These are phyloP conservation scores for Echeneis naucrates DNA, from an alignment of 2,797 vertebrate genomes.

Conservation along the genomic window DNA sequence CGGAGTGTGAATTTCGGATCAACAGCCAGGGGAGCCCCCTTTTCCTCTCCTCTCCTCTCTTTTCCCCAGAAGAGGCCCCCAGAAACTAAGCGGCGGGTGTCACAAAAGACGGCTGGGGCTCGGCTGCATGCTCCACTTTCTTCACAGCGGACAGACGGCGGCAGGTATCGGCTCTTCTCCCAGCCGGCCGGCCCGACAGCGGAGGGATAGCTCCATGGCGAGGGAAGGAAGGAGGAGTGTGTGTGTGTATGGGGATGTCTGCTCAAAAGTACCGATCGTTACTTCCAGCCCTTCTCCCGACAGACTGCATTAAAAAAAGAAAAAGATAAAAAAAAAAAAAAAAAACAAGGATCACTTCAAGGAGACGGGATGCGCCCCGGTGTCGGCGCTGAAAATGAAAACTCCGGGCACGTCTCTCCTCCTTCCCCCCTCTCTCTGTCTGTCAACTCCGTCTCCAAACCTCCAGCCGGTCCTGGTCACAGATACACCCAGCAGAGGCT, in stretches of 20 bases:
- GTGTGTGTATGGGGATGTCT: too few relatives aligned
- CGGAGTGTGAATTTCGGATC: slow-evolving; percentile 67
- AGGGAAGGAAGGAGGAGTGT: too few relatives aligned
- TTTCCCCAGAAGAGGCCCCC: slow-evolving; percentile 75
- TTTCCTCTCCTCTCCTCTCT: slow-evolving; percentile 28
- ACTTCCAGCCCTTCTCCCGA: slow-evolving; percentile 41
- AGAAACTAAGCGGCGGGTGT: slow-evolving; percentile 73
- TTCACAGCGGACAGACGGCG: slow-evolving; percentile 61
- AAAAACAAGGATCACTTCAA: slow-evolving; percentile 65
- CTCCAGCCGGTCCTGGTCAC: slow-evolving; percentile 61
- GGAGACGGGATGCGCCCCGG: slow-evolving; percentile 76
- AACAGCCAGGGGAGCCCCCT: slow-evolving; percentile 62
- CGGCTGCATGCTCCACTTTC: slow-evolving; percentile 77
- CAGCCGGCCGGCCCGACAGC: slow-evolving; percentile 65
- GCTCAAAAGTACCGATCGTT: slow-evolving; percentile 69
- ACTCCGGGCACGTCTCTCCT: slow-evolving; percentile 65
- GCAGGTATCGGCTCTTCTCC: slow-evolving; percentile 67
- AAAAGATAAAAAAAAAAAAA: slow-evolving; percentile 49
- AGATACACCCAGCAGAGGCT: slow-evolving; percentile 28
- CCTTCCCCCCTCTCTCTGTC: too few relatives aligned
- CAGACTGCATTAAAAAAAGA: slow-evolving; percentile 57
- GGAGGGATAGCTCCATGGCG: slow-evolving; percentile 80
- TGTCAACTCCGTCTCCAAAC: slow-evolving; percentile 70
- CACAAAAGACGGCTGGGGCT: slow-evolving; percentile 75
- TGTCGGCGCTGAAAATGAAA: slow-evolving; percentile 65